These are phyloP conservation scores for Platycheirus albimanus DNA, from an alignment of 2,888 invertebrate species.

Conservation along the genomic window DNA sequence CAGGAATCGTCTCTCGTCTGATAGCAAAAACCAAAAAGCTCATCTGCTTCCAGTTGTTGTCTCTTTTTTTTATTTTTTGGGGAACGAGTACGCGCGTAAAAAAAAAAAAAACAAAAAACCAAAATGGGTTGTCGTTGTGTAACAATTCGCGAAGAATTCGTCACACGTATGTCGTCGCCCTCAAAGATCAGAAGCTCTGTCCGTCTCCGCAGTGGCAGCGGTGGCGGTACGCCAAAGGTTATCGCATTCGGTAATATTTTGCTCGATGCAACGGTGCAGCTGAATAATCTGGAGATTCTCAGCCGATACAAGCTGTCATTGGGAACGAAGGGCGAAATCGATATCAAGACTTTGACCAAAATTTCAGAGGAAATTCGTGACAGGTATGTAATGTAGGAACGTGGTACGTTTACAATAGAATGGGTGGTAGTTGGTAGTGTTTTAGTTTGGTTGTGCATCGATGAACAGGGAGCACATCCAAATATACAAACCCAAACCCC, in stretches of 20 bases:
- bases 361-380: conserved; percentile 76
- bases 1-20: too few species aligned
- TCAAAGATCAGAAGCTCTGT: conserved; percentile 22
- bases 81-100: background rate
- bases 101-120: background rate
- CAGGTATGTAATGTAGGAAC: conserved; percentile 73
- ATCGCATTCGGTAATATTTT: conserved; percentile 81
- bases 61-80: conserved; percentile 12
- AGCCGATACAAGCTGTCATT: conserved; percentile 77
- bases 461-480: conserved; percentile 18
- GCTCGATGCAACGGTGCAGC: conserved; percentile 79
- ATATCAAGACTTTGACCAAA: conserved; percentile 77
- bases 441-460: conserved; percentile 15
- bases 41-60: background rate
- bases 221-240: conserved; percentile 77
- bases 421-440: background rate
- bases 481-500: background rate
- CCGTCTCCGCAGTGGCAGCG: conserved; percentile 7
- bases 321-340: conserved; percentile 80
- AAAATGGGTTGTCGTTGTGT: conserved; percentile 67
- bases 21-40: conserved; percentile 1
- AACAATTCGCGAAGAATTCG: conserved; percentile 70
- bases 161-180: conserved; percentile 68
- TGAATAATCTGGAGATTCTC: conserved; percentile 78
- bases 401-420: too few species aligned